Conservation (phyloP, 1,140 invertebrate genomes). For the Batillaria attramentaria region DNA sequence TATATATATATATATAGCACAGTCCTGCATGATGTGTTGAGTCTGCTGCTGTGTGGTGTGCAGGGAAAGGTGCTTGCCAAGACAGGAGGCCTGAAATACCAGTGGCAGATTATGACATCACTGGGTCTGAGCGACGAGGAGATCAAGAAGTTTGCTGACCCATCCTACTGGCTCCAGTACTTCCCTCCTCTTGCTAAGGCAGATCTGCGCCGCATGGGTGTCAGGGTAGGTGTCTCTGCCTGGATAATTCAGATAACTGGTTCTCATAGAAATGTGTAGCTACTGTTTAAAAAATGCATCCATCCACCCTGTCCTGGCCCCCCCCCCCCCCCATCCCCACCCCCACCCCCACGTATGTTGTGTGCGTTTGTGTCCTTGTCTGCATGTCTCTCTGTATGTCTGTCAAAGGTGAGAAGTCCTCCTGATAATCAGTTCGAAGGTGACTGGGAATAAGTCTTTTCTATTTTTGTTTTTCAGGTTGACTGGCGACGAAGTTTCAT, state of each 20-base stretch:
- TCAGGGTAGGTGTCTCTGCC: slow-evolving; percentile 92
- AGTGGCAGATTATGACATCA: slow-evolving; percentile 99
- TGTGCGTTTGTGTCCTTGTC: no score
- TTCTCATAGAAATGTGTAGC: no score
- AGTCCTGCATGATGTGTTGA: no score
- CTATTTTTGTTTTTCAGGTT: slow-evolving; percentile 76
- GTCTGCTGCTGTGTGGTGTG: slow-evolving; percentile 22
- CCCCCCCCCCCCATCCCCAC: no score
- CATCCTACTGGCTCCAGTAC: slow-evolving; percentile 89
- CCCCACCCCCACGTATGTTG: no score
- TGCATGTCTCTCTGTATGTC: no score
- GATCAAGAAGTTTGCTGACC: slow-evolving; percentile 93
- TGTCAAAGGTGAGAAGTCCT: no score
- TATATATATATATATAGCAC: no score
- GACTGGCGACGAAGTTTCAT: slow-evolving; percentile 98
- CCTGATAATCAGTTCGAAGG: no score
- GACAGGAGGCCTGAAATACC: slow-evolving; percentile 89
- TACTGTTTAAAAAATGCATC: no score
- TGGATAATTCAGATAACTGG: no score
- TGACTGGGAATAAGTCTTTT: neutral
- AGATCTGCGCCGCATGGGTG: slow-evolving; percentile 91
- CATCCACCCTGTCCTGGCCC: no score
- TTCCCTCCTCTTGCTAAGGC: slow-evolving; percentile 92
- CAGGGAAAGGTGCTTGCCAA: slow-evolving; percentile 98
- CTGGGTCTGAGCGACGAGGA: slow-evolving; percentile 89